A percentile compares a stretch with the other conserved stretches of the same genome.
Conservation (phyloP, 2,888 invertebrate species). For the Nudaria mundana region DNA sequence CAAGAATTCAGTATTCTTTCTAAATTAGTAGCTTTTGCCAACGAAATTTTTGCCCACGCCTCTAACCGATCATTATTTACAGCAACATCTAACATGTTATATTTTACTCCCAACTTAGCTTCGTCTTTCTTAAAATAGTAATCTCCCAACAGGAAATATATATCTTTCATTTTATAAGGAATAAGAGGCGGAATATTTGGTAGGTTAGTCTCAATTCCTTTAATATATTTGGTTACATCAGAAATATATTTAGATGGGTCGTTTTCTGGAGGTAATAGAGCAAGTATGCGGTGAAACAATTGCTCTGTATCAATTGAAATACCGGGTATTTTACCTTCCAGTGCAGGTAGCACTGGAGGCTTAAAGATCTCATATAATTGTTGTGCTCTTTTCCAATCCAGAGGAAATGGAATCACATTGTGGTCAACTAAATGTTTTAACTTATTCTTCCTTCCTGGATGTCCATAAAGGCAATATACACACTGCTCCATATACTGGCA, state of each 20-base stretch:
- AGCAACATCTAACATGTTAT: conserved; percentile 91
- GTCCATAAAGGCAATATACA: conserved; percentile 91
- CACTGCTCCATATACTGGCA: conserved; percentile 91
- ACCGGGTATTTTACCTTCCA: conserved; percentile 87
- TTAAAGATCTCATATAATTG: conserved; percentile 91
- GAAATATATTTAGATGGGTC: conserved; percentile 84
- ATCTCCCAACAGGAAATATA: conserved; percentile 96
- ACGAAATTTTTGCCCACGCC: conserved; percentile 95
- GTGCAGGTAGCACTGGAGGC: conserved; percentile 89
- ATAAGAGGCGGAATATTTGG: conserved; percentile 77
- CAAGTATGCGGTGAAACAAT: conserved; percentile 85
- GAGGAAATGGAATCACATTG: conserved; percentile 84
- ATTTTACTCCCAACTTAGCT: conserved; percentile 86
- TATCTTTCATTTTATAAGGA: conserved; percentile 84
- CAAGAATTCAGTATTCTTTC: conserved; percentile 91
- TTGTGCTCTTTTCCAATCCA: conserved; percentile 88
- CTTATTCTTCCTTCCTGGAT: conserved; percentile 86
- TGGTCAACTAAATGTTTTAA: conserved; percentile 86
- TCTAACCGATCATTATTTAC: conserved; percentile 90
- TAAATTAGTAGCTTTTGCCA: conserved; percentile 88
- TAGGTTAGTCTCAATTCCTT: conserved; percentile 79
- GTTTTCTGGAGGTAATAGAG: conserved; percentile 84
- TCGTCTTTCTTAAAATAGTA: conserved; percentile 95
- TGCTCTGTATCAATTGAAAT: conserved; percentile 92
- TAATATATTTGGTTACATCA: conserved; percentile 85